Evolutionary conservation across 2,113 vertebrate species (phyloP).

Genomic region (Sinocyclocheilus anophthalmus): DNA sequence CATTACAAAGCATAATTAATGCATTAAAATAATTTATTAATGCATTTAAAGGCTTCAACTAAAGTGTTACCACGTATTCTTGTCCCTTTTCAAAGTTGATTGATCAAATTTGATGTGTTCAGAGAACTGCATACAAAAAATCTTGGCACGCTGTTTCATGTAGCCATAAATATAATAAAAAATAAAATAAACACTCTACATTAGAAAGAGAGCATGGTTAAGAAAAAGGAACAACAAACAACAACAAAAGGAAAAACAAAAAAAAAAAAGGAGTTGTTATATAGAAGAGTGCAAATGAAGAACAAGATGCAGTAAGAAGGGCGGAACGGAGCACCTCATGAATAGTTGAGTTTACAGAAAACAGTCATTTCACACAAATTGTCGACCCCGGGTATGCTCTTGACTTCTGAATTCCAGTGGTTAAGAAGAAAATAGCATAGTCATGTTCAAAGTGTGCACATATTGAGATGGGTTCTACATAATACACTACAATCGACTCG

Average conservation of each 20-base stretch:
- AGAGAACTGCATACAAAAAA: no score
- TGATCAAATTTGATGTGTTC: no score
- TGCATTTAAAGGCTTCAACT: neutral
- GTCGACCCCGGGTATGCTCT: neutral
- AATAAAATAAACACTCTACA: neutral
- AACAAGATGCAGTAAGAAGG: neutral
- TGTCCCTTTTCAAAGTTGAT: neutral
- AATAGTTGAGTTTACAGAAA: conserved; percentile 15
- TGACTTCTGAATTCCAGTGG: conserved; percentile 3
- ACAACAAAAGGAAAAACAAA: no score
- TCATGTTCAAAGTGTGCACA: neutral
- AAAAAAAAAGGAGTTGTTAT: no score
- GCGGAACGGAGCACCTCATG: neutral
- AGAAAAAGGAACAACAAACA: no score
- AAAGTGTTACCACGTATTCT: neutral
- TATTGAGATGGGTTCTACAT: conserved; percentile 11
- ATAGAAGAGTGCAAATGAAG: neutral
- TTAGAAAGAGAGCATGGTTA: neutral
- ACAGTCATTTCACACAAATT: conserved; percentile 15
- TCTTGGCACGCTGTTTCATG: neutral
- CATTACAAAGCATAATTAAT: neutral
- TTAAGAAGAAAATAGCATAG: conserved; percentile 20
- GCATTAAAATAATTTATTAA: neutral
- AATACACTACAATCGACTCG: neutral
- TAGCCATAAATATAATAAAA: neutral